Evolutionary conservation across 2,888 invertebrate species (phyloP).

Genomic region (Orchesella flavescens): DNA sequence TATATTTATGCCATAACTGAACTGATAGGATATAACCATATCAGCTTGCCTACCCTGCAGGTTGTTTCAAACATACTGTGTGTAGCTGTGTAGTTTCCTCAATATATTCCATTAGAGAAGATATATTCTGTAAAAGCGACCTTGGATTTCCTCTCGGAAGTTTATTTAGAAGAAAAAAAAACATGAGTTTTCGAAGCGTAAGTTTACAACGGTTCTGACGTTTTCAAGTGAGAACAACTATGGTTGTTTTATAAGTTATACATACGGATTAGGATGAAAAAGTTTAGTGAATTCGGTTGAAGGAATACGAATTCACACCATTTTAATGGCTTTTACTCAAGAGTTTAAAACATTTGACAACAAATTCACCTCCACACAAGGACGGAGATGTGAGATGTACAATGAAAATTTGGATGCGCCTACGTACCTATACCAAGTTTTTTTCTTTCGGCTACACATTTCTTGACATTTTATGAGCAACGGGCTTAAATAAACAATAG

Average conservation of each 20-base stretch:
- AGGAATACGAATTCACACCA: not conserved
- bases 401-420: no score
- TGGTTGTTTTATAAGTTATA: not conserved
- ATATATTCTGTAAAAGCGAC: not conserved
- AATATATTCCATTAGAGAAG: slow-evolving; percentile 2
- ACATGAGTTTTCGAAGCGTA: not conserved
- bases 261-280: not conserved
- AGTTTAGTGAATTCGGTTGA: not conserved
- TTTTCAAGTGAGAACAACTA: not conserved
- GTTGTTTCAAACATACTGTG: not conserved
- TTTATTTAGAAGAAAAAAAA: not conserved
- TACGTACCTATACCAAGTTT: no score
- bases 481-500: slow-evolving; percentile 54
- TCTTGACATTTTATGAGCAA: slow-evolving; percentile 53
- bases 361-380: no score
- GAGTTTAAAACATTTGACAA: no score
- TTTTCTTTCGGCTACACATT: slow-evolving; percentile 7
- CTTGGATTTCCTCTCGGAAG: not conserved
- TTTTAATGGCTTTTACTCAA: no score
- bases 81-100: not conserved
- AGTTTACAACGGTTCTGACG: no score
- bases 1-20: no score
- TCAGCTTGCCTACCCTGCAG: no score
- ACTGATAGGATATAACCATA: no score
- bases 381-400: no score